A percentile compares a stretch with the other conserved stretches of the same genome.
These are phyloP conservation scores for Coracias cyanogaster DNA, from an alignment of 2,797 vertebrate genomes.

Conservation along the genomic window DNA sequence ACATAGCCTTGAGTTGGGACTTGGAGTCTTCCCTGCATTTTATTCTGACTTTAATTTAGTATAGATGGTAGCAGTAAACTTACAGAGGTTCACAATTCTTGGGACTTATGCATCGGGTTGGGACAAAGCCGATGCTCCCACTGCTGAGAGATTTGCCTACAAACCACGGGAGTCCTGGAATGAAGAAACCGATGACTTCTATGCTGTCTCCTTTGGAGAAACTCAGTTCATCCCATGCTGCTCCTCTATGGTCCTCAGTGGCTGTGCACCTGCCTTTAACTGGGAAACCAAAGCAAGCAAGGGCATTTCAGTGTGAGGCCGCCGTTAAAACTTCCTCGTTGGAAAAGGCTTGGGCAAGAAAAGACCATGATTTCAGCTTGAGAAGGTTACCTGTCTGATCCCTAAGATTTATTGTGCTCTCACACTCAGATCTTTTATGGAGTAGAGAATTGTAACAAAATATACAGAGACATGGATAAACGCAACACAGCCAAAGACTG, in stretches of 20 bases:
- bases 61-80: conserved; percentile 69
- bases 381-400: neutral
- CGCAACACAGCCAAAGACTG: neutral
- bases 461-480: neutral
- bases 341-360: neutral
- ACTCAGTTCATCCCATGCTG: conserved; percentile 86
- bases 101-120: conserved; percentile 82
- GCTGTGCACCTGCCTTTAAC: conserved; percentile 89
- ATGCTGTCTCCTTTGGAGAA: conserved; percentile 88
- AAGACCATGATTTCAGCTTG: neutral
- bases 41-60: neutral
- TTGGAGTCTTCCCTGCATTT: neutral
- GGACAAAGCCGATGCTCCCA: conserved; percentile 88
- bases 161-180: conserved; percentile 88
- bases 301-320: neutral
- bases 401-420: neutral
- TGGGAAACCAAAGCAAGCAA: conserved; percentile 65
- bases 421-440: neutral
- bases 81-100: conserved; percentile 84
- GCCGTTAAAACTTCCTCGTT: neutral
- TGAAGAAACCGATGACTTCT: conserved; percentile 87
- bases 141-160: conserved; percentile 86
- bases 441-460: neutral
- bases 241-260: conserved; percentile 81
- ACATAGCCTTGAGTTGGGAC: neutral